These are phyloP conservation scores for Cyrtodaria siliqua DNA, from an alignment of 2,888 invertebrate species.

Conservation along the genomic window DNA sequence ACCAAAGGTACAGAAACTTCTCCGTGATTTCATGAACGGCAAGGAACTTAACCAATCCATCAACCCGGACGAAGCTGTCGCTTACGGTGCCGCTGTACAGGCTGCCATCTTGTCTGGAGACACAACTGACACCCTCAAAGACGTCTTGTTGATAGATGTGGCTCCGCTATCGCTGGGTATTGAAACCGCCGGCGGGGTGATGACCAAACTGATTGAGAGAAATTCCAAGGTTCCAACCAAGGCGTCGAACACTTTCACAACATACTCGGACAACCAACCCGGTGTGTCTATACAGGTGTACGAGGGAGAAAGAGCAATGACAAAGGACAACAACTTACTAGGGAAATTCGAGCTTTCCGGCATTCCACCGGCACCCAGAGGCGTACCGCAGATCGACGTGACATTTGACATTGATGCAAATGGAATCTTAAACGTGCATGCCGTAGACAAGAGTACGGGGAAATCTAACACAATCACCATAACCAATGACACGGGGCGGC, in stretches of 20 bases:
- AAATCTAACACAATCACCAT: conserved; percentile 93
- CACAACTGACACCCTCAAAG: no score
- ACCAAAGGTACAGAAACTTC: conserved; percentile 83
- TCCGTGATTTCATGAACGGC: conserved; percentile 79
- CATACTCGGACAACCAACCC: conserved; percentile 94
- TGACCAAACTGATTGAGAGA: conserved; percentile 79
- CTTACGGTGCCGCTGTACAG: conserved; percentile 87
- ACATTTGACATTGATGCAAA: conserved; percentile 95
- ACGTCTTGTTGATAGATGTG: conserved; percentile 92
- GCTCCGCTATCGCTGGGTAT: conserved; percentile 86
- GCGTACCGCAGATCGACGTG: conserved; percentile 87
- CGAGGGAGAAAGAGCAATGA: conserved; percentile 98
- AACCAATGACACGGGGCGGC: conserved; percentile 94
- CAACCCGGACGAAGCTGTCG: conserved; percentile 99
- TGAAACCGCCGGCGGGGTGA: conserved; percentile 88
- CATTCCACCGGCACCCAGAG: conserved; percentile 82
- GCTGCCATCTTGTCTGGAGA: conserved; percentile 90
- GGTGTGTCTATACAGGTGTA: conserved; percentile 88
- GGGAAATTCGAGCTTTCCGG: conserved; percentile 81
- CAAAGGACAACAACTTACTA: conserved; percentile 93
- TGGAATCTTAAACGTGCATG: conserved; percentile 85
- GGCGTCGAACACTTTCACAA: conserved; percentile 89
- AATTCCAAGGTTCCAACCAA: no score
- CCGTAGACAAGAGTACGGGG: conserved; percentile 91
- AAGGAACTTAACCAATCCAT: conserved; percentile 86